Evolutionary conservation across 2,888 invertebrate genomes (phyloP).

Genomic region (Panopea generosa): DNA sequence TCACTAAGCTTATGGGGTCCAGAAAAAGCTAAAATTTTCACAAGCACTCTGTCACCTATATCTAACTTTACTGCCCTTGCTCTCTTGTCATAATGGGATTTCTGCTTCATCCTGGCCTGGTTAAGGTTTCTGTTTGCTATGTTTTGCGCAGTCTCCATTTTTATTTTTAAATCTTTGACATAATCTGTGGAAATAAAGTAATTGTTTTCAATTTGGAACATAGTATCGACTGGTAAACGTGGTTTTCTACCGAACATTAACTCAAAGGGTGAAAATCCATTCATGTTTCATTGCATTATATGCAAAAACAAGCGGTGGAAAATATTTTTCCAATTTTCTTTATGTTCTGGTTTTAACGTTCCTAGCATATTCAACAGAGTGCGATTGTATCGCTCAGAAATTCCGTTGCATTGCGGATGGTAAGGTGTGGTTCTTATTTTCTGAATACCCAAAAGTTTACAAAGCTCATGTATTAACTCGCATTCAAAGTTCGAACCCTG

Average conservation of each 20-base stretch:
- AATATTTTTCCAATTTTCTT: slow-evolving; percentile 41
- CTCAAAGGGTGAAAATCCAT: slow-evolving; percentile 25
- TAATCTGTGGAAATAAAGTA: not conserved
- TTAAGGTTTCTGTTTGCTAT: no score
- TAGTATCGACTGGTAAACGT: slow-evolving; percentile 9
- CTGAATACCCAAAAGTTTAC: slow-evolving; percentile 6
- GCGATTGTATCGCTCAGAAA: slow-evolving; percentile 40
- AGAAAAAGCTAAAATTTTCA: slow-evolving; percentile 16
- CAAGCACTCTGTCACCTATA: slow-evolving; percentile 4
- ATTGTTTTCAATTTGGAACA: slow-evolving; percentile 14
- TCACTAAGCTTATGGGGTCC: no score
- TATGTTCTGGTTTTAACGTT: slow-evolving; percentile 35
- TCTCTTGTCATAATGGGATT: no score
- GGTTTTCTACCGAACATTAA: slow-evolving; percentile 47
- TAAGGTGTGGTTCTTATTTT: slow-evolving; percentile 36
- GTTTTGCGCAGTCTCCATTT: no score
- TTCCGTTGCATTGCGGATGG: slow-evolving; percentile 46
- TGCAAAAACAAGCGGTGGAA: slow-evolving; percentile 30
- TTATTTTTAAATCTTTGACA: not conserved
- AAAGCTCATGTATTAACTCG: slow-evolving; percentile 15
- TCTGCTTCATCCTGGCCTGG: no score
- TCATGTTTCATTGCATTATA: slow-evolving; percentile 49
- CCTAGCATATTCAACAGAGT: slow-evolving; percentile 48
- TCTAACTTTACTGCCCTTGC: no score
- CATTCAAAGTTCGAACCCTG: slow-evolving; percentile 22